Evolutionary conservation across 2,113 vertebrate genomes (phyloP), one percentile per base, ranked within the genome.

Genomic region (Callocephalon fimbriatum): DNA sequence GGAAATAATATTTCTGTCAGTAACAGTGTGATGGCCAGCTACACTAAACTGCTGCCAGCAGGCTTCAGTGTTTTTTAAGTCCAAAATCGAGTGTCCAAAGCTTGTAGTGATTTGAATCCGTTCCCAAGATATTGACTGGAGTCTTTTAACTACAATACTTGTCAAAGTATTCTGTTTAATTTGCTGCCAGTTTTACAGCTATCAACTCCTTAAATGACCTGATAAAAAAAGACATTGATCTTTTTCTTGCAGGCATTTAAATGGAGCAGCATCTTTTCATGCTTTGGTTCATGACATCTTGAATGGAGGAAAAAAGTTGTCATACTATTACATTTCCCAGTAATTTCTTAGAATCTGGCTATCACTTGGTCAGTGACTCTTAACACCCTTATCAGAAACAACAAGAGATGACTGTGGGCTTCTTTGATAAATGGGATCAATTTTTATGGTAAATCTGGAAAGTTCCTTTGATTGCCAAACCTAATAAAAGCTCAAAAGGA

Each of bases 361-460:
- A 44, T 78, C 29, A 47, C 19, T 81, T 56, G 32, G 8, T 67
- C 45, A 48, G 15, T 83, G 42, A 84, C n/a, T 63, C 29, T 48
- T 53, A 85, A 50, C 16, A 50, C 6, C 18, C 23, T 56, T 61
- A 42, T 82, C 26, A 51, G 58, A 79, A 89, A 68, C 9, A 81
- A 6, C 22, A 72, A 38, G 51, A 85, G 42, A 51, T 81, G 14
- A 68, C 12, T 75, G 10, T n/a, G 50, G 68, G 7, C 19, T 81
- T 77, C 42, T 81, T 72, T 85, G 65, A 67, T 31, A 96, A 71
- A 85, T 78, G 7, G 25, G 35, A 89, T 7, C 22, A 48, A 82
- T 61, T 86, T 92, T 82, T 68, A 56, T 54, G 26, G 15, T 44
- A 85, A 84, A 89, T 65, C 51, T 68, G 44, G 35, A 48, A 94